These are phyloP conservation scores for Pseudeuparius sepicola DNA, from an alignment of 2,888 invertebrate genomes.

Conservation along the genomic window DNA sequence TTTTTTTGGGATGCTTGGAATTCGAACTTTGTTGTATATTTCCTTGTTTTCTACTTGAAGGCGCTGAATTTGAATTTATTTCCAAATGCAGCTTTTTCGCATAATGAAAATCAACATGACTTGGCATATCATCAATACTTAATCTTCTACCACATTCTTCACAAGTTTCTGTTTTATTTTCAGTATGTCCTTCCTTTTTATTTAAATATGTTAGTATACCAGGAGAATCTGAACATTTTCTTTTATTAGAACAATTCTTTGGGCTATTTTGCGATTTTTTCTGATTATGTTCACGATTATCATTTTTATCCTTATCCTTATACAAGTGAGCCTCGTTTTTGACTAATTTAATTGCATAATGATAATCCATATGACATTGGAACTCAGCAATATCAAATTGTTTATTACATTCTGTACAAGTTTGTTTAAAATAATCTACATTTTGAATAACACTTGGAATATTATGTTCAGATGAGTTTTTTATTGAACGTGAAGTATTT, in stretches of 20 bases:
- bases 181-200: constrained; percentile 24
- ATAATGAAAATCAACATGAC: constrained; percentile 75
- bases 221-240: constrained; percentile 6
- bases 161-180: constrained; percentile 40
- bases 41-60: too few relatives aligned
- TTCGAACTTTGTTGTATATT: too few relatives aligned
- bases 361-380: constrained; percentile 72
- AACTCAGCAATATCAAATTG: constrained; percentile 50
- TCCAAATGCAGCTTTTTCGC: constrained; percentile 66
- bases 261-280: too few relatives aligned
- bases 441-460: constrained; percentile 25
- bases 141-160: constrained; percentile 55
- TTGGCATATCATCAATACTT: constrained; percentile 45
- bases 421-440: too few relatives aligned
- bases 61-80: too few relatives aligned
- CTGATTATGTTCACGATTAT: too few relatives aligned
- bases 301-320: constrained; percentile 20
- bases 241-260: constrained; percentile 16
- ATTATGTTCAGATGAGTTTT: constrained; percentile 14
- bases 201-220: constrained; percentile 22
- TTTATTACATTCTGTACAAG: constrained; percentile 61
- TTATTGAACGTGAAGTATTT: neutral
- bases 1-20: too few relatives aligned
- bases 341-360: constrained; percentile 52
- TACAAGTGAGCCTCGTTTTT: constrained; percentile 29